Evolutionary conservation across 1,140 invertebrate genomes (phyloP), one percentile per base, ranked within the genome.

Genomic region (Drosophila bocqueti): DNA sequence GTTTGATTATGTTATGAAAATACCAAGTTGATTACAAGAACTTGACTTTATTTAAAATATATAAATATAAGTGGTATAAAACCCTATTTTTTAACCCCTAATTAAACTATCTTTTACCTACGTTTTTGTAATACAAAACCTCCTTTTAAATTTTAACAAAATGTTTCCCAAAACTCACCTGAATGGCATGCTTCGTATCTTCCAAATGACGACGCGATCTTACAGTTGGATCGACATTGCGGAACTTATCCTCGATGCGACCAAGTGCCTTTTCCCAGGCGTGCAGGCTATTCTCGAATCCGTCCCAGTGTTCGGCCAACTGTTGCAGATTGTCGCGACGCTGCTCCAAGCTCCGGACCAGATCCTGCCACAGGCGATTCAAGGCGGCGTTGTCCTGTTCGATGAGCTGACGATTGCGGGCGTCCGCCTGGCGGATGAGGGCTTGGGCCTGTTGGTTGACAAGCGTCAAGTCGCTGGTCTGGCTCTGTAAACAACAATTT

Each of bases 261-360:
- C 93, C 94, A 4, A 96, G 69, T 55, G 94, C 94, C 75, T 93
- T 95, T 83, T 95, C 96, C 91, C 95, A 95, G 50, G 93, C 93
- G 74, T 95, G 94, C 92, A 96, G 95, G 73, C 95, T 94, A 4
- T 94, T 93, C 93, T 97, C 97, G 80, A 97, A 96, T 62, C 95
- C 95, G 82, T 97, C 95, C 96, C 97, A 98, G 74, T 96, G 95
- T 67, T 95, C 94, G 2, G 96, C 96, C 59, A 97, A 92, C 49
- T 95, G 94, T 46, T 95, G 94, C 5, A 97, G 92, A 40, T 94
- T 93, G 62, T 96, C 94, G 60, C 95, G 93, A 59, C 96, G 94
- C 60, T 93, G 94, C 71, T 96, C 96, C 84, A 97, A 93, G 84
- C 95, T 94, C 8, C 94, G 94, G 26, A 97, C 94, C 3, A 97